Conservation (phyloP, 2,888 invertebrate genomes). For the Epsilonema sp. region DNA sequence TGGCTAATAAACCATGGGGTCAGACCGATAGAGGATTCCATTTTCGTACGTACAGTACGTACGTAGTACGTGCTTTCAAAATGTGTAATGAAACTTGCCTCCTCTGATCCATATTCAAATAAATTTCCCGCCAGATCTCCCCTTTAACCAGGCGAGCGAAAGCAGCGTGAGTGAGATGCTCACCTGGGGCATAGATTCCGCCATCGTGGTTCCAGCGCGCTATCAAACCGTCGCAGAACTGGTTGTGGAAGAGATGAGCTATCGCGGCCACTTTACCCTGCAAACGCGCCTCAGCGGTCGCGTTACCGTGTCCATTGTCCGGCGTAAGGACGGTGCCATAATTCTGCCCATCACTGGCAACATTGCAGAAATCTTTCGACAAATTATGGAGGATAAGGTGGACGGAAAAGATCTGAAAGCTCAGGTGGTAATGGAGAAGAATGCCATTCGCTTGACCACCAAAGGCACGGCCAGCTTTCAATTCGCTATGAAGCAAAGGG, state of each 20-base stretch:
- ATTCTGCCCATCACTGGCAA: constrained; percentile 22
- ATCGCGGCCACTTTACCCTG: constrained; percentile 30
- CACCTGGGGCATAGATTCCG: constrained; percentile 36
- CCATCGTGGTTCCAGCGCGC: constrained; percentile 28
- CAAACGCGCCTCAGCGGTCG: constrained; percentile 19
- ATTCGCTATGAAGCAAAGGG: constrained; percentile 26
- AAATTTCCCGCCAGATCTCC: too few relatives aligned
- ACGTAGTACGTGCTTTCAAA: too few relatives aligned
- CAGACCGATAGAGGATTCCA: too few relatives aligned
- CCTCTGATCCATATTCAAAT: too few relatives aligned
- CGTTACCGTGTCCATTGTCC: constrained; percentile 8
- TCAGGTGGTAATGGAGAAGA: constrained; percentile 17
- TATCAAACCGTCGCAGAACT: constrained; percentile 32
- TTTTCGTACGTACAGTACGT: too few relatives aligned
- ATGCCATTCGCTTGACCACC: constrained; percentile 17
- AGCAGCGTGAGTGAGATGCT: constrained; percentile 30
- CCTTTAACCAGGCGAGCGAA: constrained; percentile 26
- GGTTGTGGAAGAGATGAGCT: constrained; percentile 34
- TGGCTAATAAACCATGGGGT: too few relatives aligned
- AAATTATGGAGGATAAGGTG: not conserved
- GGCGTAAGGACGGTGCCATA: constrained; percentile 21
- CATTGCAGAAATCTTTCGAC: constrained; percentile 21
- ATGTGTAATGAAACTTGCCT: too few relatives aligned
- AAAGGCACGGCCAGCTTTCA: constrained; percentile 26
- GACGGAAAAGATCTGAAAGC: constrained; percentile 8